Conservation (phyloP, 2,888 invertebrate species). For the Mimumesa dahlbomi region DNA sequence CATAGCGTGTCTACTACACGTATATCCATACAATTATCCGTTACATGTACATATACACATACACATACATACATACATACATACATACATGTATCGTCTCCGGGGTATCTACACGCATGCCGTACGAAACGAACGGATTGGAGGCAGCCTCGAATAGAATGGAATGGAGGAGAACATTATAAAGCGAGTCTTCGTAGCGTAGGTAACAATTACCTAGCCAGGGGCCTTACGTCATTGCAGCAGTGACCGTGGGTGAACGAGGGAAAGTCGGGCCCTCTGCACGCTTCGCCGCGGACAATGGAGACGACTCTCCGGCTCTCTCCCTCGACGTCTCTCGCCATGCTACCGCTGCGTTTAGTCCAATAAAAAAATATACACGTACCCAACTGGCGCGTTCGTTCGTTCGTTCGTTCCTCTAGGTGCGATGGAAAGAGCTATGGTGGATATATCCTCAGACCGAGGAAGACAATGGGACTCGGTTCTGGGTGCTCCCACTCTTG, state of each 20-base stretch:
- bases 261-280: conserved; percentile 75
- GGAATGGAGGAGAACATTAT: conserved; percentile 56
- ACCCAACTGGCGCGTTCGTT: background rate
- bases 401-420: conserved; percentile 15
- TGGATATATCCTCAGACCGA: conserved; percentile 1
- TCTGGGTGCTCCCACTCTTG: background rate
- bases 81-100: background rate
- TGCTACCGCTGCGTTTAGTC: conserved; percentile 26
- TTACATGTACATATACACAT: too few relatives aligned
- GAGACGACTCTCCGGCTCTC: conserved; percentile 48
- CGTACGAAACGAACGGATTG: conserved; percentile 22
- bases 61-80: too few relatives aligned
- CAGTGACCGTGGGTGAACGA: conserved; percentile 78
- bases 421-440: conserved; percentile 9
- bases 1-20: too few relatives aligned
- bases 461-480: conserved; percentile 4
- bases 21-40: too few relatives aligned
- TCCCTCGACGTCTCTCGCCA: conserved; percentile 31
- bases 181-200: conserved; percentile 63
- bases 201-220: conserved; percentile 72
- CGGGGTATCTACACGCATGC: conserved; percentile 25
- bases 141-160: conserved; percentile 24
- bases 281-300: conserved; percentile 77
- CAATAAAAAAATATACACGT: conserved; percentile 22
- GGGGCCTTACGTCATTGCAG: conserved; percentile 74